phyloP scores from a whole-genome alignment of 1,140 invertebrate species.

The Leguminivora glycinivorella region DNA sequence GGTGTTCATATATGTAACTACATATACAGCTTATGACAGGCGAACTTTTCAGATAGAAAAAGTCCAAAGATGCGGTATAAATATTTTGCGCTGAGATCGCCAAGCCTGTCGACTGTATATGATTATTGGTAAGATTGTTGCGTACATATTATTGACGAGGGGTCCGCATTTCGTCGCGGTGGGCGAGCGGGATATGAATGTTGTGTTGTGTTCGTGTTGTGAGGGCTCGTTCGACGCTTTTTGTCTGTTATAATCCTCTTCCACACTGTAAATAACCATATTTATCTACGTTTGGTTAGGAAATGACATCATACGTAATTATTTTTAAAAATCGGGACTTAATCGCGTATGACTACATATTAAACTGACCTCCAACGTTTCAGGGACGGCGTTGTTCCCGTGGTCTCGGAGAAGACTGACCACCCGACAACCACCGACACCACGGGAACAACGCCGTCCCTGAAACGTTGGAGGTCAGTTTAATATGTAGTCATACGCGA shows the following conservation, averaged over 20 bases:
- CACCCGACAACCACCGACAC: too few species aligned
- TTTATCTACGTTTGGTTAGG: not conserved
- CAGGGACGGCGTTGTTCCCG: too few species aligned
- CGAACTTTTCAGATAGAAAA: not conserved
- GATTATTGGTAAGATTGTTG: not conserved
- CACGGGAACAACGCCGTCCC: too few species aligned
- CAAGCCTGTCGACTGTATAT: not conserved
- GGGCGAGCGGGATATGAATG: slow-evolving; percentile 19
- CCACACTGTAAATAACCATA: not conserved
- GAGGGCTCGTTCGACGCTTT: slow-evolving; percentile 1
- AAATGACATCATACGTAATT: too few species aligned
- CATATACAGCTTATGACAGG: not conserved
- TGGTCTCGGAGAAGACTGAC: too few species aligned
- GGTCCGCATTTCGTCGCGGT: slow-evolving; percentile 14
- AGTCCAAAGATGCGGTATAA: not conserved
- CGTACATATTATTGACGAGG: slow-evolving; percentile 17
- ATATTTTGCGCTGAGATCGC: not conserved
- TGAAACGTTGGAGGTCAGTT: too few species aligned
- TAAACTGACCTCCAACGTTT: too few species aligned
- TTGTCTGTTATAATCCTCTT: not conserved
- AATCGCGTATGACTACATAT: too few species aligned
- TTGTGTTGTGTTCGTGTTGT: slow-evolving; percentile 16
- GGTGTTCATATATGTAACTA: not conserved
- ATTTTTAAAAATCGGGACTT: too few species aligned
- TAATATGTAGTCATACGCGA: too few species aligned